These are phyloP conservation scores for Sebastes variabilis DNA, from an alignment of 2,797 vertebrate species.

Conservation along the genomic window DNA sequence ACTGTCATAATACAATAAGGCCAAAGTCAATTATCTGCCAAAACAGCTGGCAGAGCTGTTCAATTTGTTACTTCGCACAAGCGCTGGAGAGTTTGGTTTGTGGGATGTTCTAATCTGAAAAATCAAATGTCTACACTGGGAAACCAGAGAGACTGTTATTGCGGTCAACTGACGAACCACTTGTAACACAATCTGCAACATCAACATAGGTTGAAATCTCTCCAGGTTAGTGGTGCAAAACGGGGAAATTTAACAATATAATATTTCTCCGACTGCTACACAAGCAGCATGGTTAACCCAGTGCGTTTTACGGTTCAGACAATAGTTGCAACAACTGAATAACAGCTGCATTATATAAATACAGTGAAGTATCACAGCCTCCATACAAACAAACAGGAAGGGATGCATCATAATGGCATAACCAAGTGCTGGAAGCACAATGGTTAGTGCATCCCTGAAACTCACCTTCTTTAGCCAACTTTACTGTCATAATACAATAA, in stretches of 20 bases:
- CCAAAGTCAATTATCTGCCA: too few species aligned
- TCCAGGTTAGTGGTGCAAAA: conserved; percentile 69
- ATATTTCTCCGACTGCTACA: neutral
- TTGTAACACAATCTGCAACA: neutral
- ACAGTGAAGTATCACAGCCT: neutral
- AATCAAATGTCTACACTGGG: neutral
- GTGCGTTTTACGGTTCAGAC: neutral
- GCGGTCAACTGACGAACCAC: neutral
- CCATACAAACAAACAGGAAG: neutral
- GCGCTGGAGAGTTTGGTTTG: neutral
- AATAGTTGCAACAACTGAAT: neutral
- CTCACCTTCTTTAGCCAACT: too few species aligned
- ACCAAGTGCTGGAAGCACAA: neutral
- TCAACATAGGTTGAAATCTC: neutral
- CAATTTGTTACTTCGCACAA: neutral
- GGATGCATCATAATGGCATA: neutral
- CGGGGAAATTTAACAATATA: conserved; percentile 76
- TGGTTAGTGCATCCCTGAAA: neutral
- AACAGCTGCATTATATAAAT: neutral
- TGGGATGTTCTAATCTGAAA: neutral
- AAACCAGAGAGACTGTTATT: neutral
- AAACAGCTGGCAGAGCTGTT: neutral
- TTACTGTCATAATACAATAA: neutral
- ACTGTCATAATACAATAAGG: neutral
- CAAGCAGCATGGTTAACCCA: neutral